These are phyloP conservation scores for Ginglymostoma cirratum DNA, from an alignment of 2,113 vertebrate genomes.

Conservation along the genomic window DNA sequence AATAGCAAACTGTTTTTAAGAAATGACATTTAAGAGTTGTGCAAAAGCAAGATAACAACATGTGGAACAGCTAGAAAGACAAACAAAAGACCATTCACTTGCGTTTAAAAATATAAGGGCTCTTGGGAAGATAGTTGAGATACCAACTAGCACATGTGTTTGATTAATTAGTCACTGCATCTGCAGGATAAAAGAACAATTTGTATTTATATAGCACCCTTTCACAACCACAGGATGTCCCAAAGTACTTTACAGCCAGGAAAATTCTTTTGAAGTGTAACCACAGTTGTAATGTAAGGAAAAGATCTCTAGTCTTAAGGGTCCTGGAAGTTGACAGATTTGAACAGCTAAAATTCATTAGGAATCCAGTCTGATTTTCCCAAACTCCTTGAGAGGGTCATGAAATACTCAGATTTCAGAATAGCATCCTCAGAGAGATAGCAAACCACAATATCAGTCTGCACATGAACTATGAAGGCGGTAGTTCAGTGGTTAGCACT, in stretches of 20 bases:
- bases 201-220: background rate
- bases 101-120: slow-evolving; percentile 23
- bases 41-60: background rate
- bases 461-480: too few species aligned
- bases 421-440: background rate
- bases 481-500: too few species aligned
- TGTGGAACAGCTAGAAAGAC: background rate
- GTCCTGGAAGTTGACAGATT: background rate
- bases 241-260: background rate
- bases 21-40: background rate
- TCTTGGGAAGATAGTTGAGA: slow-evolving; percentile 11
- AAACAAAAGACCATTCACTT: background rate
- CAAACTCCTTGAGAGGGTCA: background rate
- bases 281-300: background rate
- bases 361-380: background rate
- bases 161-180: background rate
- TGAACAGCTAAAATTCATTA: background rate
- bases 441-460: background rate
- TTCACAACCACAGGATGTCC: background rate
- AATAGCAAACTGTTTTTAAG: background rate
- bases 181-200: background rate
- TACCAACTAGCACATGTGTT: background rate
- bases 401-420: background rate
- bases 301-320: background rate
- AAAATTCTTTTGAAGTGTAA: background rate